Evolutionary conservation across 2,888 invertebrate genomes (phyloP), one percentile per base, ranked within the genome.

Genomic region (Chymomyza procnemis): DNA sequence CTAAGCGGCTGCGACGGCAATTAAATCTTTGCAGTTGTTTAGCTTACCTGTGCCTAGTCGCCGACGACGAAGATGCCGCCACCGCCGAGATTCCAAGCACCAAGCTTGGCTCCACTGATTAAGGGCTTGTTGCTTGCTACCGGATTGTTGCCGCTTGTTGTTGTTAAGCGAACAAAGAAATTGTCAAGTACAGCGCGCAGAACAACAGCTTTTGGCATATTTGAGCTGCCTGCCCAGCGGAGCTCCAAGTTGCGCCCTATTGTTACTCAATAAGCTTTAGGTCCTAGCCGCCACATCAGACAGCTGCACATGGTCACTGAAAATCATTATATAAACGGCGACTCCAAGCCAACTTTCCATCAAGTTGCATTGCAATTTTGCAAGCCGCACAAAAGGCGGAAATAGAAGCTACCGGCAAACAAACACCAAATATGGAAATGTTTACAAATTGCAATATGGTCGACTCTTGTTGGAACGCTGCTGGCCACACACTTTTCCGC

Each of bases 361-460:
- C 19, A 50, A 18, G 50, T 50, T 16, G 16, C 19, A 6, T 56
- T 46, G 55, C 52, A 64, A 64, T 64, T 34, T 52, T 41, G 50
- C 50, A 59, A 19, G 30, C 8, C 54, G 52, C 46, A 55, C 56
- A 71, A 57, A 76, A 74, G 77, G 73, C 72, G 77, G 77, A 75
- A 77, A 73, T 76, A 61, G 72, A 78, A 72, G 71, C 69, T 67
- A 57, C 68, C 65, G 71, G 71, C 72, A 67, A 65, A 75, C 65
- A 66, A 82, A 80, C 74, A 65, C 88, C 88, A 88, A 88, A 88
- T 88, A 88, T 88, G 88, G 88, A 87, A 87, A 88, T 88, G 86
- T 87, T 88, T 81, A 88, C 88, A 88, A 88, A 88, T 88, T 88
- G 88, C 88, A 81, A 69, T 79, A 86, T 82, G 79, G 78, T 66